These are phyloP conservation scores for Porites cylindrica DNA, from an alignment of 92 coral and sea anemone species.

Conservation along the genomic window DNA sequence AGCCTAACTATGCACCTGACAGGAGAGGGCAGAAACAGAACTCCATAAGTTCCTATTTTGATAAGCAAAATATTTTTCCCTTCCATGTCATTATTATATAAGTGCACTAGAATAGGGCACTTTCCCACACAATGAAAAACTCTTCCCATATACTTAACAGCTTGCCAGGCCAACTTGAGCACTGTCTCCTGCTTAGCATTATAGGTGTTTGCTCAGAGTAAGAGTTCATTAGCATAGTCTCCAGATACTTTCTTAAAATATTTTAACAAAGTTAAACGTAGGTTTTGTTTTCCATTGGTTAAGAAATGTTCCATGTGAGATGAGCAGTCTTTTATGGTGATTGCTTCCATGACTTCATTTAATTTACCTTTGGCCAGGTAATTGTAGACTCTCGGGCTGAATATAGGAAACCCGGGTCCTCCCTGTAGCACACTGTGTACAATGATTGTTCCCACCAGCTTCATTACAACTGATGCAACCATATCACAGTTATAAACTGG, in stretches of 20 bases:
- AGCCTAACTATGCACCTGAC: too few species aligned
- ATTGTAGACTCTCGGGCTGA: slow-evolving; percentile 53
- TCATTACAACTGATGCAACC: slow-evolving; percentile 74
- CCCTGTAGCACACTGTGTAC: slow-evolving; percentile 72
- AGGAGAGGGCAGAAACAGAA: too few species aligned
- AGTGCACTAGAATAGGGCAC: too few species aligned
- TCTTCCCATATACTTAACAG: not conserved
- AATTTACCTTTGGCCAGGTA: slow-evolving; percentile 69
- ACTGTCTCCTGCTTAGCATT: too few species aligned
- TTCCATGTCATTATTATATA: too few species aligned
- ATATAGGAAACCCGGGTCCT: slow-evolving; percentile 75
- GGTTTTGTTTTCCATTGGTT: too few species aligned
- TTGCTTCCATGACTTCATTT: slow-evolving; percentile 50
- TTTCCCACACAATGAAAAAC: too few species aligned
- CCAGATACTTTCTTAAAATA: not conserved
- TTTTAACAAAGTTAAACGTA: slow-evolving; percentile 3
- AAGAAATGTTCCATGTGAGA: too few species aligned
- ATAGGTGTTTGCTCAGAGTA: too few species aligned
- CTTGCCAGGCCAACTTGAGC: too few species aligned
- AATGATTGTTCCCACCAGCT: slow-evolving; percentile 67
- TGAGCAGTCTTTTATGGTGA: slow-evolving; percentile 71
- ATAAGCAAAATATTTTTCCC: too few species aligned
- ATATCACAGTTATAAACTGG: slow-evolving; percentile 50
- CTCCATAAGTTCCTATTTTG: not conserved
- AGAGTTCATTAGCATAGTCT: not conserved